A percentile compares a stretch with the other conserved stretches of the same genome.
Evolutionary conservation across 2,797 vertebrate genomes (phyloP).

Genomic region (Odontamblyopus lacepedii): DNA sequence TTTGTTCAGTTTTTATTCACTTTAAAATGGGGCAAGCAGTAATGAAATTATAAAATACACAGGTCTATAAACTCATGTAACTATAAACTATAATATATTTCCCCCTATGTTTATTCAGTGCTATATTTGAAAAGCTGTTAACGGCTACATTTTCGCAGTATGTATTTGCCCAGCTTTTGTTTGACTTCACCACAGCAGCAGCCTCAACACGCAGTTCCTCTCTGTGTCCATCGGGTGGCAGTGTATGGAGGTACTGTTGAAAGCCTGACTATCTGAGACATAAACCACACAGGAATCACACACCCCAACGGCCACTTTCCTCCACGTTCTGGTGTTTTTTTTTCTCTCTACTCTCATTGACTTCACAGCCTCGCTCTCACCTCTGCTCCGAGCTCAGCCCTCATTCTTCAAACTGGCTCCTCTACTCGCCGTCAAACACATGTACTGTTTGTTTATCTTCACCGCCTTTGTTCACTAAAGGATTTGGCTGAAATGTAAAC

Average conservation of each 20-base stretch:
- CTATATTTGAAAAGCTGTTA: background rate
- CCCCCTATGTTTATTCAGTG: too few species aligned
- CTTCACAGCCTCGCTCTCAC: conserved; percentile 19
- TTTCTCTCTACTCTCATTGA: conserved; percentile 21
- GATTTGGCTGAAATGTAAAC: conserved; percentile 73
- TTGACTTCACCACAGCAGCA: conserved; percentile 40
- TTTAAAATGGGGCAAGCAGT: background rate
- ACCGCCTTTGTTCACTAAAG: conserved; percentile 67
- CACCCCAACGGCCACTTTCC: conserved; percentile 56
- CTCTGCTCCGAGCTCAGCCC: conserved; percentile 22
- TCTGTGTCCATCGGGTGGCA: conserved; percentile 76
- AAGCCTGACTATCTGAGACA: conserved; percentile 64
- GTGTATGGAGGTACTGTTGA: conserved; percentile 60
- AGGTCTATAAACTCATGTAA: background rate
- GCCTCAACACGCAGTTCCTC: conserved; percentile 47
- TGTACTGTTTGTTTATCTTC: conserved; percentile 65
- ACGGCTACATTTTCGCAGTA: too few species aligned
- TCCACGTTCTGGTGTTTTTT: conserved; percentile 1
- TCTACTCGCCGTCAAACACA: conserved; percentile 47
- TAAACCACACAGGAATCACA: conserved; percentile 68
- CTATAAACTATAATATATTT: too few species aligned
- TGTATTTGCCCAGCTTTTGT: background rate
- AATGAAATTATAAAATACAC: background rate
- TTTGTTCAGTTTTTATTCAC: background rate
- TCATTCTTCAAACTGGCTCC: conserved; percentile 43